Evolutionary conservation across 2,888 invertebrate genomes (phyloP).

Genomic region (Spisula subtruncata): DNA sequence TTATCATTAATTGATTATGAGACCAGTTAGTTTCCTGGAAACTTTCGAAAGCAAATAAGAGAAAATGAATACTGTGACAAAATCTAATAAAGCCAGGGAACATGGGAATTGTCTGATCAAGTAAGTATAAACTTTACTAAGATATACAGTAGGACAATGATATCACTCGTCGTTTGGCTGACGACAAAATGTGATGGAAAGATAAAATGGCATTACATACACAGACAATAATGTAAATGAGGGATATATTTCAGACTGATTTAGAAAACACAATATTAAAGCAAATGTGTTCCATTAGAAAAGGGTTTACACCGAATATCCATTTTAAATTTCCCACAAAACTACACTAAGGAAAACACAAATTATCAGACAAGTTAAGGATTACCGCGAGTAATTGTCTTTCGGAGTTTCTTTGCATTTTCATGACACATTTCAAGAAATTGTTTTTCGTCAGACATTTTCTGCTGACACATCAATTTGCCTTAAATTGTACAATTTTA

Average conservation of each 20-base stretch:
- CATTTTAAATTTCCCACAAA: background rate
- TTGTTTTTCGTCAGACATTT: background rate
- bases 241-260: background rate
- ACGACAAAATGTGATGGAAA: background rate
- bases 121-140: background rate
- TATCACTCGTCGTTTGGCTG: background rate
- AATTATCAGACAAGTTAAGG: background rate
- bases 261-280: background rate
- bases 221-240: background rate
- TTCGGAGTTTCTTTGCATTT: background rate
- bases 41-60: too few species aligned
- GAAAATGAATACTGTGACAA: too few species aligned
- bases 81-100: background rate
- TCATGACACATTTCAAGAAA: background rate
- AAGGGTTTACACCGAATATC: background rate
- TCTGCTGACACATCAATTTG: background rate
- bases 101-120: background rate
- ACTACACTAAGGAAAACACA: background rate
- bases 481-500: too few species aligned
- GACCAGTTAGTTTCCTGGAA: background rate
- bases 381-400: background rate
- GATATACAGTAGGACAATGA: background rate
- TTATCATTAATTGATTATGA: slow-evolving; percentile 6
- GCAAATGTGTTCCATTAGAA: background rate
- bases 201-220: background rate